Evolutionary conservation across 2,113 vertebrate genomes (phyloP).

Genomic region (Gadus chalcogrammus): DNA sequence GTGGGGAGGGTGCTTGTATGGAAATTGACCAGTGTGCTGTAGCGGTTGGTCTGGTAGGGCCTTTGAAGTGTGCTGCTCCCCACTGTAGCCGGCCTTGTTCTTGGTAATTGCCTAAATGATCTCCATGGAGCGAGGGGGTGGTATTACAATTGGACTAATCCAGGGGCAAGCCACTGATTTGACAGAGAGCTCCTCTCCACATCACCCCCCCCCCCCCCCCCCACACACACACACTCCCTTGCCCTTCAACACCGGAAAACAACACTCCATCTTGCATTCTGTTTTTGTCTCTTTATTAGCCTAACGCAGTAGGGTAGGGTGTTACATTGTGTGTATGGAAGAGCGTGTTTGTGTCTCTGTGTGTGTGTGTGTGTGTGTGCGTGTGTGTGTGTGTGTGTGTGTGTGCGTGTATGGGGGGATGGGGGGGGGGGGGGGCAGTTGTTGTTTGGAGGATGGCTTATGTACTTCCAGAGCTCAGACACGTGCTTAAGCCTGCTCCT

Average conservation of each 20-base stretch:
- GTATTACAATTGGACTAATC: slow-evolving; percentile 76
- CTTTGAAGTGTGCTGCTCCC: slow-evolving; percentile 79
- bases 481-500: slow-evolving; percentile 64
- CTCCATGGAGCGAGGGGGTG: slow-evolving; percentile 72
- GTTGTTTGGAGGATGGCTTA: slow-evolving; percentile 64
- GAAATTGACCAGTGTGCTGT: slow-evolving; percentile 80
- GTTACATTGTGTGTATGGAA: slow-evolving; percentile 39
- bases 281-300: slow-evolving; percentile 70
- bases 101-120: slow-evolving; percentile 85
- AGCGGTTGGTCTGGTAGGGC: slow-evolving; percentile 73
- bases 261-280: slow-evolving; percentile 63
- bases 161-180: slow-evolving; percentile 75
- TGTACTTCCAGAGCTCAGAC: slow-evolving; percentile 55
- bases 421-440: no score
- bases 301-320: slow-evolving; percentile 61
- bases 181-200: slow-evolving; percentile 65
- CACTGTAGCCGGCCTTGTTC: slow-evolving; percentile 76
- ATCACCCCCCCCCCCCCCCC: slow-evolving; percentile 22
- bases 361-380: slow-evolving; percentile 41
- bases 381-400: neutral
- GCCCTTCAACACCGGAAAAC: slow-evolving; percentile 14
- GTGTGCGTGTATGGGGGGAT: no score
- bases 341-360: slow-evolving; percentile 34
- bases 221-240: neutral
- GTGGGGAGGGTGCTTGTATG: slow-evolving; percentile 64